Evolutionary conservation across 2,888 invertebrate genomes (phyloP), one percentile per base, ranked within the genome.

Genomic region (Chrysolina haemoptera): DNA sequence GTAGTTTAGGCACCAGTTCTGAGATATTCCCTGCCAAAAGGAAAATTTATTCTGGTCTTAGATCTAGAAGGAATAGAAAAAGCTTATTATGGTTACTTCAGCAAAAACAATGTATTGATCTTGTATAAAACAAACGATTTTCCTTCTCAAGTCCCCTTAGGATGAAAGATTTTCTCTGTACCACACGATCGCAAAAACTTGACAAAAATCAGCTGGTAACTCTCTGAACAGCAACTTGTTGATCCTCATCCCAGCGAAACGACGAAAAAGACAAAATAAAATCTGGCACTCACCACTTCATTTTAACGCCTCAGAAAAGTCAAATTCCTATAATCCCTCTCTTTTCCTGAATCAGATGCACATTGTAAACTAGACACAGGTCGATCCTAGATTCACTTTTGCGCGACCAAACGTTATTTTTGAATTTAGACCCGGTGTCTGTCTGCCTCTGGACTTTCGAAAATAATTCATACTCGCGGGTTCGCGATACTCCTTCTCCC

Each of bases 401-500:
- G 65, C 18, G 46, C 43, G 43, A 10, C 50, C 48, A 20, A 55
- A 41, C 22, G 67, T 53, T 68, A 68, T 63, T 69, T 66, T 71
- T 68, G 62, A 71, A 68, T 71, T 71, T 53, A 70, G 74, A 74
- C 74, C 75, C 77, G 77, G 75, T 74, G 77, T 75, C 73, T 70
- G 68, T 62, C 70, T 62, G 64, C 71, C 59, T 71, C 63, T 70
- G 65, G 66, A 71, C 71, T 68, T 74, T 71, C 68, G 74, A 77
- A 77, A 74, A 75, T 77, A 77, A 68, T 73, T 71, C 70, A 69
- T 35, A 27, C 66, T 68, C 55, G 43, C 65, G 63, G 71, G 65
- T 72, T 71, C 68, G 71, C 67, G 70, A 71, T 76, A 64, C 74
- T 70, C 74, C 46, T 71, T 73, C 78, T 78, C 78, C 75, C 73